Conservation (phyloP, 2,113 vertebrate genomes). For the Pogona vitticeps region DNA sequence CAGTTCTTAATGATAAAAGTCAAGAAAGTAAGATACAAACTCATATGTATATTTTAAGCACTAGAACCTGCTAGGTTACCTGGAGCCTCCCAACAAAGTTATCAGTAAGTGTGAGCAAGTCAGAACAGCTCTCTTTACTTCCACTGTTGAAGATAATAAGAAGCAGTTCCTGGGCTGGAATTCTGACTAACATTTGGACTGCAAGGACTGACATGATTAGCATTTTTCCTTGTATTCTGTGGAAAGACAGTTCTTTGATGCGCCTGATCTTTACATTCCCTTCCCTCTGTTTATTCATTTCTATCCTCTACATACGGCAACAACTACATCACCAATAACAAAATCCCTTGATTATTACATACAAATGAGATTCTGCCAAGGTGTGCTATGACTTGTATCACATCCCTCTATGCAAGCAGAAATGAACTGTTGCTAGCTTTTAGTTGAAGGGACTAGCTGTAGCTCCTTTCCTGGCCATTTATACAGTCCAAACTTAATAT, state of each 20-base stretch:
- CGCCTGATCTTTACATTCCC: background rate
- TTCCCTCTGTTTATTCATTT: background rate
- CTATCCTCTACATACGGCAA: conserved; percentile 25
- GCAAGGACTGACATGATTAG: conserved; percentile 42
- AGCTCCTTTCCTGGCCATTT: background rate
- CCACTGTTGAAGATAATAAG: conserved; percentile 52
- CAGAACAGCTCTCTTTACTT: conserved; percentile 42
- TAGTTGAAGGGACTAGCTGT: background rate
- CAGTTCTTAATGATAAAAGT: conserved; percentile 53
- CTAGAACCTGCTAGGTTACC: conserved; percentile 70
- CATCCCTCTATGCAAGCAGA: background rate
- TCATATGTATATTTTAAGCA: conserved; percentile 67
- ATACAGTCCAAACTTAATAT: background rate
- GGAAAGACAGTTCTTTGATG: conserved; percentile 2
- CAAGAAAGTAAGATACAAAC: conserved; percentile 62
- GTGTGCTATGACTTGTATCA: conserved; percentile 22
- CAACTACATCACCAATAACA: background rate
- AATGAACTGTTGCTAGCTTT: conserved; percentile 13
- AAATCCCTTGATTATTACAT: conserved; percentile 40
- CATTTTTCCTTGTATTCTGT: background rate
- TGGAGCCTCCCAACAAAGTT: conserved; percentile 65
- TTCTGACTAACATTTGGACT: conserved; percentile 46
- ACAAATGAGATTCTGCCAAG: conserved; percentile 41
- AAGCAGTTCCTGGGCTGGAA: conserved; percentile 12
- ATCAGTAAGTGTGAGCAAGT: conserved; percentile 55